Conservation (phyloP, 30 jellyfish, hydroid and myxozoan genomes). For the Pelagia noctiluca region DNA sequence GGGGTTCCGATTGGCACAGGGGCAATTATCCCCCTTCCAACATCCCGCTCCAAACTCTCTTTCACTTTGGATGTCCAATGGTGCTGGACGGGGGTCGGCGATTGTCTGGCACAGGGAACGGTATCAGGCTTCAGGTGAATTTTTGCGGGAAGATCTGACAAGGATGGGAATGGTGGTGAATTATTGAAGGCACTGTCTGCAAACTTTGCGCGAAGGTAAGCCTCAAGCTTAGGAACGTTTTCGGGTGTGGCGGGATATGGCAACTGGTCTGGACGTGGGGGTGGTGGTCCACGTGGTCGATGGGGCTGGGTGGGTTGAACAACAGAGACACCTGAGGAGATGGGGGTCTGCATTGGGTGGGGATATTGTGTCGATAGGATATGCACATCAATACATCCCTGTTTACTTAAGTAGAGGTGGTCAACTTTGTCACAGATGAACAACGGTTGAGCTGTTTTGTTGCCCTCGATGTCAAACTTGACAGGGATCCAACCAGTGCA, state of each 20-base stretch:
- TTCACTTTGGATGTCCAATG: conserved; percentile 50
- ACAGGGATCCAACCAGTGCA: too few species aligned
- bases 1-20: conserved; percentile 66
- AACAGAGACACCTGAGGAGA: neutral
- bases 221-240: too few species aligned
- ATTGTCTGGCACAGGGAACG: conserved; percentile 25
- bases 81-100: conserved; percentile 25
- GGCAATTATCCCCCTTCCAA: conserved; percentile 43
- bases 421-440: neutral
- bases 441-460: neutral
- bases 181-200: too few species aligned
- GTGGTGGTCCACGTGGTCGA: neutral
- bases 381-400: neutral
- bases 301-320: neutral
- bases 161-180: neutral
- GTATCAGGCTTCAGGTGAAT: conserved; percentile 34
- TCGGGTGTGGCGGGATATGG: too few species aligned
- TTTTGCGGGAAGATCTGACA: neutral
- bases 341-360: neutral
- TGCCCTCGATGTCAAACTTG: too few species aligned
- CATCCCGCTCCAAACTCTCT: conserved; percentile 65
- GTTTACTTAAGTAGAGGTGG: neutral
- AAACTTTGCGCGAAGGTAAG: too few species aligned
- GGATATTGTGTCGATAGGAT: neutral
- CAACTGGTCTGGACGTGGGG: too few species aligned